Evolutionary conservation across 35 echinoderm and acorn worm genomes (phyloP), one percentile per base, ranked within the genome.

Genomic region (Patiria miniata): DNA sequence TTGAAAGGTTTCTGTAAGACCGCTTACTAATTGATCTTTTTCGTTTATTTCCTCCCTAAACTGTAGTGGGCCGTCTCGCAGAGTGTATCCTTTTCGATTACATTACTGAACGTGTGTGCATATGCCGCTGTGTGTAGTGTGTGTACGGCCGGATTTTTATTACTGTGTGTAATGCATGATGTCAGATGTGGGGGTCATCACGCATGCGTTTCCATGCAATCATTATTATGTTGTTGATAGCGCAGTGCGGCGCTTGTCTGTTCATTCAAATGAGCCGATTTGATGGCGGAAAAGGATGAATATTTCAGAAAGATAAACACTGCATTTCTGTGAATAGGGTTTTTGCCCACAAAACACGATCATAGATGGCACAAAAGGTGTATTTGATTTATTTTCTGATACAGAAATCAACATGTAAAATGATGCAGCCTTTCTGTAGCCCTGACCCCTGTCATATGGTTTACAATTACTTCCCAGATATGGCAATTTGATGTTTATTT

Each of bases 11-110:
- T 86, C 18, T 42, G n/a, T 86, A 69, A 37, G 44, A 44, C 61
- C 42, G 37, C 73, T 18, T 77, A 32, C 59, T 86, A 77, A 77
- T 86, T 12, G 22, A 77, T 8, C 18, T 85, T 83, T 87, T 79
- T 89, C 91, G 83, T 89, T 65, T 85, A n/a, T 84, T 94, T 93
- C 86, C 57, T 52, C 79, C 90, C 59, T 39, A 59, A 37, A 58
- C 39, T 80, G 78, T 90, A 99, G 96, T 99, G 96, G 92, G 51
- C 89, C 32, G 59, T 99, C 29, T 88, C 96, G 81, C 96, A 98
- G 79, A 94, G 92, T 94, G 96, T 99, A 99, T 99, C 96, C 96
- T 99, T 98, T 99, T 85, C 60, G 50, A 61, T 83, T 32, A n/a
- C 65, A 73, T 73, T 73, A 73, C 21, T 73, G 34, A 87, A 79